Conservation (phyloP, 1,140 invertebrate species). For the Trichogramma pretiosum region DNA sequence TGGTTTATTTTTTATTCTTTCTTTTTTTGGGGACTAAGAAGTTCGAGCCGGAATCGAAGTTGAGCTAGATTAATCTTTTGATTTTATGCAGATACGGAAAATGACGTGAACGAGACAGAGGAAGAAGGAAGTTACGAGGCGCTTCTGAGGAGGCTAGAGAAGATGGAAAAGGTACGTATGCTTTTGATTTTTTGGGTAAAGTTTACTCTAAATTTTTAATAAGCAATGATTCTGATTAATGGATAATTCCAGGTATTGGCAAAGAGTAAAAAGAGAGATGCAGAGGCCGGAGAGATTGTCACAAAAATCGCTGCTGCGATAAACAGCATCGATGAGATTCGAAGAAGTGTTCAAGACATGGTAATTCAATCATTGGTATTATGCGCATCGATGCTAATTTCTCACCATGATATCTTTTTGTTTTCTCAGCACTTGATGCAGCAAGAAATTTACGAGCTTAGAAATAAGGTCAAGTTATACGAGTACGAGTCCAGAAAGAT, state of each 20-base stretch:
- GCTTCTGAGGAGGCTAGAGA: conserved; percentile 37
- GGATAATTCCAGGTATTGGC: conserved; percentile 32
- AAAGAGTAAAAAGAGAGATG: conserved; percentile 32
- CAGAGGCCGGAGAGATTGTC: conserved; percentile 31
- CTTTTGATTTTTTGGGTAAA: not conserved
- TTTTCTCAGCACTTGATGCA: conserved; percentile 36
- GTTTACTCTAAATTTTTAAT: too few relatives aligned
- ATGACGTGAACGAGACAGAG: conserved; percentile 34
- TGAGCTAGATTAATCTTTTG: too few relatives aligned
- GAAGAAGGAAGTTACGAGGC: conserved; percentile 34
- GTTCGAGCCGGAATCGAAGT: too few relatives aligned
- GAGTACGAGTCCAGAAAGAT: conserved; percentile 38
- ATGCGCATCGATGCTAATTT: too few relatives aligned
- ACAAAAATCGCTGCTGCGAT: conserved; percentile 35
- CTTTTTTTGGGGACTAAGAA: too few relatives aligned
- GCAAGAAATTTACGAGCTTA: conserved; percentile 38
- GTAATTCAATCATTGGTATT: too few relatives aligned
- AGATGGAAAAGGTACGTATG: conserved; percentile 37
- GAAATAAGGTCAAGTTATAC: conserved; percentile 34
- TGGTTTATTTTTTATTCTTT: too few relatives aligned
- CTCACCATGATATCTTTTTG: too few relatives aligned
- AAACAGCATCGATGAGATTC: conserved; percentile 38
- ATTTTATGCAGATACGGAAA: conserved; percentile 32
- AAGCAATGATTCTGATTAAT: not conserved
- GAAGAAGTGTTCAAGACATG: conserved; percentile 35